Evolutionary conservation across 53 echinoderm and acorn worm species (phyloP).

Genomic region (Mesocentrotus franciscanus): DNA sequence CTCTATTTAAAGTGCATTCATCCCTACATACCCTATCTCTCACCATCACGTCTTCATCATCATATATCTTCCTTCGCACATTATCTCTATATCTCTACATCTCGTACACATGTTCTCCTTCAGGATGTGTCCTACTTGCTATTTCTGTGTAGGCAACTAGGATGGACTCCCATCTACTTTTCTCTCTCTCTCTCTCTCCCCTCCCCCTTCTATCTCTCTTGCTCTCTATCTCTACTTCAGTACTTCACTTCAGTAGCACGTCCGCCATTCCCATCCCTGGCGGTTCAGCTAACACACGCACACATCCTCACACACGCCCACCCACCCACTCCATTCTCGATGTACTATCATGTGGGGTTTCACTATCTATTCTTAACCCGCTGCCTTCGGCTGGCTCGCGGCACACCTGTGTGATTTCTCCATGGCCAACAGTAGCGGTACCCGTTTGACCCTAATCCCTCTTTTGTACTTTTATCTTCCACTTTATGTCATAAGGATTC

Average conservation of each 20-base stretch:
- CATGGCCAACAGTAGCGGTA: neutral
- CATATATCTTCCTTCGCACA: neutral
- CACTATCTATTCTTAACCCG: neutral
- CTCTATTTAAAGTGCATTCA: neutral
- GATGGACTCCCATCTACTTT: neutral
- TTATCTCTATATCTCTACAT: neutral
- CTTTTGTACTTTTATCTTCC: conserved; percentile 24
- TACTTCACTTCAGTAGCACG: neutral
- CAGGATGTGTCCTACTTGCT: neutral
- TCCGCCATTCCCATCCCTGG: neutral
- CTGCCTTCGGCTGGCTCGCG: neutral
- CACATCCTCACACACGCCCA: neutral
- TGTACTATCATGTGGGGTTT: conserved; percentile 3
- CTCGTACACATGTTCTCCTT: neutral
- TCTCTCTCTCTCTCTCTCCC: neutral
- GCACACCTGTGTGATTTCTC: neutral
- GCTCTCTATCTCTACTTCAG: neutral
- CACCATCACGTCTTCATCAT: neutral
- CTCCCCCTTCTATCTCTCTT: neutral
- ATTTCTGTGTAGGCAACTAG: no score
- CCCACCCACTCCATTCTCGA: neutral
- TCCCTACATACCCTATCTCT: neutral
- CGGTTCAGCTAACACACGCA: neutral
- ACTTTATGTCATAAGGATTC: conserved; percentile 28
- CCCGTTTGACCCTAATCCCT: neutral